A percentile compares a stretch with the other conserved stretches of the same genome.
phyloP scores from a whole-genome alignment of 2,797 vertebrate species.

The Karalla daura region DNA sequence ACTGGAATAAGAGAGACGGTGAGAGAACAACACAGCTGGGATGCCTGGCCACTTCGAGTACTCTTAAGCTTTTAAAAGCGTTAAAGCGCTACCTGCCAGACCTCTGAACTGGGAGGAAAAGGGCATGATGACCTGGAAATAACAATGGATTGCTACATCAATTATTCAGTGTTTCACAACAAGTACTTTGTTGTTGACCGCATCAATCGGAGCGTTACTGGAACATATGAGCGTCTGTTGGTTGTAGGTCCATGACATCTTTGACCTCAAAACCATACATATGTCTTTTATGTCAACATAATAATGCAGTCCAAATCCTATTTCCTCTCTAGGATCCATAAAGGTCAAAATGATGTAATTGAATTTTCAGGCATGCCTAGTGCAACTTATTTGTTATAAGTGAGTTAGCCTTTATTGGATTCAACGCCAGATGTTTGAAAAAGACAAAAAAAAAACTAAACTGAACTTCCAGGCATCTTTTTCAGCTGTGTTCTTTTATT shows the following conservation, averaged over 20 bases:
- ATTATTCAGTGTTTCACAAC: no score
- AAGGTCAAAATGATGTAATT: constrained; percentile 18
- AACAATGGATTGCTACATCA: no score
- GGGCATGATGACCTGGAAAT: no score
- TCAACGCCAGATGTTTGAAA: constrained; percentile 1
- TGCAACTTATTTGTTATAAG: constrained; percentile 17
- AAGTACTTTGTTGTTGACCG: no score
- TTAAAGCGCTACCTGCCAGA: no score
- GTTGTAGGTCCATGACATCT: background rate
- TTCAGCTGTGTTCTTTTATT: background rate
- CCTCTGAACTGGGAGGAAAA: no score
- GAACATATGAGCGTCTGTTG: background rate
- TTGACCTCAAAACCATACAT: background rate
- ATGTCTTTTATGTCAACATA: background rate
- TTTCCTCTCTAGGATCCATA: constrained; percentile 13
- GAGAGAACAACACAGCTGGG: no score
- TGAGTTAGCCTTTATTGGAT: constrained; percentile 21
- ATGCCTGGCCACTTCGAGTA: no score
- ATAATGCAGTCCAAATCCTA: constrained; percentile 10
- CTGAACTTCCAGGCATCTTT: background rate
- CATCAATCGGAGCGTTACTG: background rate
- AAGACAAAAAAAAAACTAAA: background rate
- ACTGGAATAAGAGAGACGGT: no score
- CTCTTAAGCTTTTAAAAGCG: no score
- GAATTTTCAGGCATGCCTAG: constrained; percentile 15